These are phyloP conservation scores for Naja naja DNA, from an alignment of 2,113 vertebrate genomes.

Conservation along the genomic window DNA sequence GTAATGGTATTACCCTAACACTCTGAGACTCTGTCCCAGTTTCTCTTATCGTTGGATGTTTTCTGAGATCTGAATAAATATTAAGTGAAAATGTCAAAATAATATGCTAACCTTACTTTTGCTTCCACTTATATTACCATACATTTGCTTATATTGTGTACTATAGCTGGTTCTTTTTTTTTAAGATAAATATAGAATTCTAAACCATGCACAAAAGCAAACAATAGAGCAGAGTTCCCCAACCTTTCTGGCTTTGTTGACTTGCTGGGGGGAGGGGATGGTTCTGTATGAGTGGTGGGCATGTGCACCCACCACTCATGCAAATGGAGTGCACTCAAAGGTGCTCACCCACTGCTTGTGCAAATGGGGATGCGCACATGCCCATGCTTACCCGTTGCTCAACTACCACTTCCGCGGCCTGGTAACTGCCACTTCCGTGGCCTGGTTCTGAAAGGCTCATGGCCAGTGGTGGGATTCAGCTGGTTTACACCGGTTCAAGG, in stretches of 20 bases:
- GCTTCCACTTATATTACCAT: not conserved
- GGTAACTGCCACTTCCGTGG: rapidly evolving
- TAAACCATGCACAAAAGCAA: not conserved
- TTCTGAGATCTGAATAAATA: not conserved
- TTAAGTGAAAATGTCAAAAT: not conserved
- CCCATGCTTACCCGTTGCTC: too few species aligned
- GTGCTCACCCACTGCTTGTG: too few species aligned
- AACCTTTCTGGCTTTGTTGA: too few species aligned
- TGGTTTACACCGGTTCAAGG: too few species aligned
- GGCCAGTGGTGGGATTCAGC: too few species aligned
- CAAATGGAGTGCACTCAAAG: too few species aligned
- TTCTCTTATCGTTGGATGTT: not conserved
- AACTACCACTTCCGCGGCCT: rapidly evolving
- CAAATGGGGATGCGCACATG: too few species aligned
- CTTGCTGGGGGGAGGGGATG: too few species aligned
- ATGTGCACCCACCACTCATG: too few species aligned
- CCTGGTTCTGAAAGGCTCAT: too few species aligned
- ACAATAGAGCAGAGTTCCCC: not conserved
- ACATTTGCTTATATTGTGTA: not conserved
- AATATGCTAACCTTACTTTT: not conserved
- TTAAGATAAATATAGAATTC: not conserved
- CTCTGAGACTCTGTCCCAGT: not conserved
- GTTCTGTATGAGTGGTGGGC: too few species aligned
- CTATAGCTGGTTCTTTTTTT: not conserved
- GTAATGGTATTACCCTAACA: not conserved